These are phyloP conservation scores for Leptogaster cylindrica DNA, from an alignment of 2,888 invertebrate genomes.

Conservation along the genomic window DNA sequence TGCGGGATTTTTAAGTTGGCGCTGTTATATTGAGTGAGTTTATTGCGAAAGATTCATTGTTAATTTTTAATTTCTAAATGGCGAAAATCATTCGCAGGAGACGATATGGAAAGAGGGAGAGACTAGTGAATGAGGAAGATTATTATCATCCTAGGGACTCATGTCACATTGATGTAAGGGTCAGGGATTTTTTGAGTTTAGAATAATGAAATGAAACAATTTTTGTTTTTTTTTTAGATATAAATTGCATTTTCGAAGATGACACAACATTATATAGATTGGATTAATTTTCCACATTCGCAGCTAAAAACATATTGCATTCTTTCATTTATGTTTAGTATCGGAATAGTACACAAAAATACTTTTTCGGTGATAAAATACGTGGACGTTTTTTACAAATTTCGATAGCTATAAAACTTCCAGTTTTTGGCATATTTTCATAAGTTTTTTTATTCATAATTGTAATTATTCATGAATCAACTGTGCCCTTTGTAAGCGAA, in stretches of 20 bases:
- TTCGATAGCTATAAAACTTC: slow-evolving; percentile 4
- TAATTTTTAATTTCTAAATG: not conserved
- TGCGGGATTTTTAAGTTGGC: slow-evolving; percentile 44
- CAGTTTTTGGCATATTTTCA: too few species aligned
- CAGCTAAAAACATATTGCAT: not conserved
- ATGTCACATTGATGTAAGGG: slow-evolving; percentile 44
- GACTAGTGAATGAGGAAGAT: slow-evolving; percentile 48
- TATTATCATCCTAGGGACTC: slow-evolving; percentile 46
- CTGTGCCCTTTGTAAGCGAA: slow-evolving; percentile 1
- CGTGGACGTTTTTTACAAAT: slow-evolving; percentile 2
- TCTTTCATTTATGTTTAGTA: slow-evolving; percentile 4
- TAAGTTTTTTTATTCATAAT: too few species aligned
- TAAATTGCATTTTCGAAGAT: not conserved
- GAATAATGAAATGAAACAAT: not conserved
- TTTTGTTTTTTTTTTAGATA: not conserved
- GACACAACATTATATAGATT: slow-evolving; percentile 8
- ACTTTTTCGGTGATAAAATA: not conserved
- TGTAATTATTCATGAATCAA: too few species aligned
- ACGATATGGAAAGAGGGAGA: slow-evolving; percentile 48
- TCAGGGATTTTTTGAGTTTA: not conserved
- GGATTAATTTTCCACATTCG: slow-evolving; percentile 6
- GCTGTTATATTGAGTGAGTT: slow-evolving; percentile 44
- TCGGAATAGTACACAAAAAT: not conserved
- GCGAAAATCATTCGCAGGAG: slow-evolving; percentile 26
- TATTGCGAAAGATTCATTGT: not conserved